A percentile compares a stretch with the other conserved stretches of the same genome.
Conservation (phyloP, 2,113 vertebrate species). For the Carassius carassius region DNA sequence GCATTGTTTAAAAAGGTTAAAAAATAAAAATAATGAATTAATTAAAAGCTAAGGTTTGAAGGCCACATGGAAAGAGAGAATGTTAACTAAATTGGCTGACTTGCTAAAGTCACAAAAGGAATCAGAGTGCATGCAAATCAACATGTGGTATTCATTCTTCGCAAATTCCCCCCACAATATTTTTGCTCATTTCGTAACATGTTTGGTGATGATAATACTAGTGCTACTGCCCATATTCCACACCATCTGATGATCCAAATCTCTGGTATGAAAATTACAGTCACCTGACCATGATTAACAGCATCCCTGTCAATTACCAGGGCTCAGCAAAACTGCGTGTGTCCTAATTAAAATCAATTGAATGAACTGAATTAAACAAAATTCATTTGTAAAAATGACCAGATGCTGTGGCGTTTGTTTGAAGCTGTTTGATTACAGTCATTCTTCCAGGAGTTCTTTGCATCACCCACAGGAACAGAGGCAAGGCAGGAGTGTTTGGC, state of each 20-base stretch:
- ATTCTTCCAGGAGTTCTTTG: conserved; percentile 1
- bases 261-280: conserved; percentile 26
- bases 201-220: background rate
- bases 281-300: conserved; percentile 35
- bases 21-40: background rate
- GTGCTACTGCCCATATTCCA: background rate
- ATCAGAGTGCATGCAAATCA: background rate
- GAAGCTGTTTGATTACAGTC: conserved; percentile 27
- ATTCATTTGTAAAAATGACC: conserved; percentile 32
- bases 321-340: background rate
- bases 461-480: conserved; percentile 28
- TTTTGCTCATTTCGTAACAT: background rate
- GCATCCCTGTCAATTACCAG: conserved; percentile 31
- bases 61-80: background rate
- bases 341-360: conserved; percentile 39
- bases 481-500: conserved; percentile 69
- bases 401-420: conserved; percentile 28
- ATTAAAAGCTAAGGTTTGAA: background rate
- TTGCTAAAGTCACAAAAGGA: background rate
- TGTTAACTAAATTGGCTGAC: background rate
- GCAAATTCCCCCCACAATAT: background rate
- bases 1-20: background rate
- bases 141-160: background rate
- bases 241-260: conserved; percentile 21
- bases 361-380: conserved; percentile 18